Base-by-base conservation (phyloP, 2,888 invertebrate genomes). In the Chloroclysta siterata region DNA sequence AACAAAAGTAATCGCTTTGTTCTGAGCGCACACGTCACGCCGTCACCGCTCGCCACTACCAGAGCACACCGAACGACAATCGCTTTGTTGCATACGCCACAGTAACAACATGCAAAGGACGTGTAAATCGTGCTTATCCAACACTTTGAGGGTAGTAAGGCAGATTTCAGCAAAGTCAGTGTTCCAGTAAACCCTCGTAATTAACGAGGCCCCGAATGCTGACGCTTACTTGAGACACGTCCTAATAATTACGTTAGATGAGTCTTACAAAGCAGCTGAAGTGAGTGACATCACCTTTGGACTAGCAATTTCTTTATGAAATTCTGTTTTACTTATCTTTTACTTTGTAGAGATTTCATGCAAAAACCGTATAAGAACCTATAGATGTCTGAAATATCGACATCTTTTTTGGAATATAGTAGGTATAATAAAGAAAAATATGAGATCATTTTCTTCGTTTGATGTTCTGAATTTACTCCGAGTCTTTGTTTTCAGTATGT, bases 141-240 rank as follows among this genome's bases (percentile, higher is more conserved):
- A 66, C 65, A 67, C 51, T 64, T 56, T 64, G 60, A 39, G 11
- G 29, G 36, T 52, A 60, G 54, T 29, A 41, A 8, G 56, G 33
- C 52, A 44, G 55, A 60, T 65, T 65, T 63, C 55, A 60, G 65
- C 60, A 52, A 55, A 69, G 58, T 63, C 65, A 58, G 59, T 59
- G 53, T 63, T 47, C 53, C 54, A 47, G 57, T 56, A 58, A 56
- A 62, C 63, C 58, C 46, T 59, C 33, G 66, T 66, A 72, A 72
- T 72, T 72, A 71, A 72, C 69, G 68, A 66, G 63, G 44, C 44
- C 51, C 53, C 61, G 63, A 70, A 70, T 69, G 71, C 67, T 62
- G 70, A 69, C 60, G 62, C 63, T 64, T 54, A 57, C 64, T 68
- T 63, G 56, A 65, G 62, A 63, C 62, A 61, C 59, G 64, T 64